Evolutionary conservation across 2,113 vertebrate genomes (phyloP), one percentile per base, ranked within the genome.

Genomic region (Chionodraco myersi): DNA sequence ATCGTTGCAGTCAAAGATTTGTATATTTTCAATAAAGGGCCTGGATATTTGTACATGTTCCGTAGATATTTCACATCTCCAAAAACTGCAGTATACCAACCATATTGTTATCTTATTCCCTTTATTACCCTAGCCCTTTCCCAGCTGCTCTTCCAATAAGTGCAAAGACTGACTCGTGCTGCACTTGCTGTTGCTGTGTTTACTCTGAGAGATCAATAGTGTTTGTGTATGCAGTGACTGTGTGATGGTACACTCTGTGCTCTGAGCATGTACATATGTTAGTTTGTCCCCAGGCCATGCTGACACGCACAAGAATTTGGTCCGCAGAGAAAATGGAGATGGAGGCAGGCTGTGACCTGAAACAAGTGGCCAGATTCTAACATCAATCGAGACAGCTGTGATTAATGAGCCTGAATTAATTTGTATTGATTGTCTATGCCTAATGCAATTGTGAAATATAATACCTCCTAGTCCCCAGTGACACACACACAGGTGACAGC

Each of bases 401-500:
- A 70, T 58, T 48, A 65, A 79, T 66, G 54, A 80, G 41, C 44
- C 65, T 1, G 44, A 13, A 61, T 81, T 61, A 4, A 58, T 71
- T 74, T 18, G 11, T 14, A 80, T 75, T 53, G 44, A 86, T 72
- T 51, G 11, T 18, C 54, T 51, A 56, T 51, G 11, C 21, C 54
- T 51, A 56, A 52, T 8, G 14, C 44, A 18, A 71, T 44, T 12
- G 9, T 3, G 47, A 10, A 60, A 67, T 53, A 49, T 21, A 49
- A 69, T 14, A 58, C 23, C 44, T 45, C 12, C 0, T 11, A 6
- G 26, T 66, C 59, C 54, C 26, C 53, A 4, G 63, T 12, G 34
- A 76, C 72, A 76, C 11, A 15, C 13, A 16, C 26, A 63, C 54
- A 57, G 41, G 34, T 41, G 9, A 30, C 51, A 53, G n/a, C 30